A percentile compares a stretch with the other conserved stretches of the same genome.
Conservation (phyloP, 2,113 vertebrate species). For the Carassius auratus region DNA sequence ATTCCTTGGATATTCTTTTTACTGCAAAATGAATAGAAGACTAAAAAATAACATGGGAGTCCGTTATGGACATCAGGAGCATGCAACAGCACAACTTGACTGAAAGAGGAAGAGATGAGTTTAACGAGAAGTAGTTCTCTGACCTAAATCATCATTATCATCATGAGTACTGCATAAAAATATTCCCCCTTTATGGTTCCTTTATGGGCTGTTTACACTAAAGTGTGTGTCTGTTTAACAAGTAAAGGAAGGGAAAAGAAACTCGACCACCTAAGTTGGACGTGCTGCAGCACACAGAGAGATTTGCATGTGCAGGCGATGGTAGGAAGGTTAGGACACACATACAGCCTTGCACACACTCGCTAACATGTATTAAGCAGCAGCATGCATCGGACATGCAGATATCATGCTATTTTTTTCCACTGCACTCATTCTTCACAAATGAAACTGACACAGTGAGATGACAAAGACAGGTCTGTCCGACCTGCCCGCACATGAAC, state of each 20-base stretch:
- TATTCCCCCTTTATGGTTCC: slow-evolving; percentile 74
- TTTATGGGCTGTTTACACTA: slow-evolving; percentile 87
- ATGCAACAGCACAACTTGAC: slow-evolving; percentile 83
- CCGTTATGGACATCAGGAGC: slow-evolving; percentile 91
- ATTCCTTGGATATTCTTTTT: slow-evolving; percentile 99
- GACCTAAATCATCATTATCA: slow-evolving; percentile 47
- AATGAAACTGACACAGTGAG: slow-evolving; percentile 71
- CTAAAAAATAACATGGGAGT: slow-evolving; percentile 99
- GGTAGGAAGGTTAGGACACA: slow-evolving; percentile 60
- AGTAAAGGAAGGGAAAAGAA: slow-evolving; percentile 63
- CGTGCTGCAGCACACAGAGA: slow-evolving; percentile 77
- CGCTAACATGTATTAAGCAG: slow-evolving; percentile 63
- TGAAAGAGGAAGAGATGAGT: slow-evolving; percentile 45
- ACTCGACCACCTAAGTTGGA: slow-evolving; percentile 76
- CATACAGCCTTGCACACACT: slow-evolving; percentile 61
- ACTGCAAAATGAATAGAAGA: slow-evolving; percentile 99
- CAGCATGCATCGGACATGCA: slow-evolving; percentile 90
- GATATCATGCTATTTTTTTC: slow-evolving; percentile 83
- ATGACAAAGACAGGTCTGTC: slow-evolving; percentile 63
- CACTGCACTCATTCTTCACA: slow-evolving; percentile 55
- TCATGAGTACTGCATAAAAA: slow-evolving; percentile 66
- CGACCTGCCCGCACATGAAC: slow-evolving; percentile 79
- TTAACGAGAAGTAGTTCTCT: slow-evolving; percentile 66
- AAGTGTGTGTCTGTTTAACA: slow-evolving; percentile 69
- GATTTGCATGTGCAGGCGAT: slow-evolving; percentile 68